Percentiles rank a stretch among this genome's conserved stretches.
phyloP scores from a whole-genome alignment of 2,888 invertebrate genomes.

The Hetaerina titia region DNA sequence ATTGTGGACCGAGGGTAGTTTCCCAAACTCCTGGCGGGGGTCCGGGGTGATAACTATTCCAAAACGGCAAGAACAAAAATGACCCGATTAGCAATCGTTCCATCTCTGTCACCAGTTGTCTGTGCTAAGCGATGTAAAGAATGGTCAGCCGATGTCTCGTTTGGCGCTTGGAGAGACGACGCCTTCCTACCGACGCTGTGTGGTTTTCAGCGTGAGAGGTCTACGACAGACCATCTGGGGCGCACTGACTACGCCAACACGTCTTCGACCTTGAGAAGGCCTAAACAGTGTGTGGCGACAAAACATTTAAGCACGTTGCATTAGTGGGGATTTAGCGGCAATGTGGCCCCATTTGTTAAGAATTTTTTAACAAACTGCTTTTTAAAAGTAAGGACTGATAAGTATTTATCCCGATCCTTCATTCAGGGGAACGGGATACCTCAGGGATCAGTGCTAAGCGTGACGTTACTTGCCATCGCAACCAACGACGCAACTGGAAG shows the following conservation, averaged over 20 bases:
- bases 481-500: conserved; percentile 55
- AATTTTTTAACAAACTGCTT: conserved; percentile 62
- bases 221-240: conserved; percentile 56
- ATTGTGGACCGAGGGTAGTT: not conserved
- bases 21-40: not conserved
- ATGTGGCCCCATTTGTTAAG: conserved; percentile 66
- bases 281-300: conserved; percentile 71
- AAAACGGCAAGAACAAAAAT: not conserved
- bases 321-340: not conserved
- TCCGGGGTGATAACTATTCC: not conserved
- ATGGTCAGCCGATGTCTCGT: conserved; percentile 72
- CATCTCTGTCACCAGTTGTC: conserved; percentile 72
- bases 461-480: conserved; percentile 63
- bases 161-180: conserved; percentile 71
- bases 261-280: conserved; percentile 70
- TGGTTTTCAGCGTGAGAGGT: conserved; percentile 19
- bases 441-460: conserved; percentile 68
- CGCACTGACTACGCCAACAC: conserved; percentile 71
- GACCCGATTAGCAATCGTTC: conserved; percentile 70
- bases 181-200: conserved; percentile 68
- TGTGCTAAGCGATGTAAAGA: conserved; percentile 72
- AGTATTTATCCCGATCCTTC: not conserved
- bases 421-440: conserved; percentile 60
- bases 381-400: not conserved
- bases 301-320: conserved; percentile 69